Evolutionary conservation across 2,888 invertebrate species (phyloP).

Genomic region (Ectemnius lituratus): DNA sequence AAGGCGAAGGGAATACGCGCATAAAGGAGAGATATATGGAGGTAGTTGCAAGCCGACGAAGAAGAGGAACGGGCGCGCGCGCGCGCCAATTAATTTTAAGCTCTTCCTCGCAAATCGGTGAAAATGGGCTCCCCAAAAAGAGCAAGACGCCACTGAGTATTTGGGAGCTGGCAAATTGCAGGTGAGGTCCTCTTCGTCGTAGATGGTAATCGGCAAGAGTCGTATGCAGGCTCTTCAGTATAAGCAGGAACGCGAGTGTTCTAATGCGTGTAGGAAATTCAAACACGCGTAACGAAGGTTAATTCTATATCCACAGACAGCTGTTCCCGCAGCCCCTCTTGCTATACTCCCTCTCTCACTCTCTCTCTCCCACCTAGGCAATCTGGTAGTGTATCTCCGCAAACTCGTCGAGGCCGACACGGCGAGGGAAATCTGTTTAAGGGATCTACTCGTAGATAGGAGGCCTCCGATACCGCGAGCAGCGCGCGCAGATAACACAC

Average conservation of each 20-base stretch:
- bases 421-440: slow-evolving; percentile 35
- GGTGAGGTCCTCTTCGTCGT: neutral
- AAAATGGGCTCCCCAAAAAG: too few relatives aligned
- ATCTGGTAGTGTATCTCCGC: neutral
- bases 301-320: slow-evolving; percentile 40
- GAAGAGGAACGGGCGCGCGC: slow-evolving; percentile 37
- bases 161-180: too few relatives aligned
- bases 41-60: neutral
- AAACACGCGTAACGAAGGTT: slow-evolving; percentile 55
- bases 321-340: slow-evolving; percentile 13
- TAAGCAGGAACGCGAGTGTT: neutral
- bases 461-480: neutral
- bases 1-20: slow-evolving; percentile 5
- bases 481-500: neutral
- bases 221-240: neutral
- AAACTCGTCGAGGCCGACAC: slow-evolving; percentile 2
- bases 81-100: slow-evolving; percentile 66
- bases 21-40: slow-evolving; percentile 2
- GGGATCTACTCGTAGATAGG: slow-evolving; percentile 12
- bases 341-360: neutral
- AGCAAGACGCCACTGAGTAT: too few relatives aligned
- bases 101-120: slow-evolving; percentile 37
- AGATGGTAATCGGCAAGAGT: neutral
- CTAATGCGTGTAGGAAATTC: slow-evolving; percentile 29
- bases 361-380: too few relatives aligned